phyloP scores from a whole-genome alignment of 2,888 invertebrate species.

The Adelognathus sp. region DNA sequence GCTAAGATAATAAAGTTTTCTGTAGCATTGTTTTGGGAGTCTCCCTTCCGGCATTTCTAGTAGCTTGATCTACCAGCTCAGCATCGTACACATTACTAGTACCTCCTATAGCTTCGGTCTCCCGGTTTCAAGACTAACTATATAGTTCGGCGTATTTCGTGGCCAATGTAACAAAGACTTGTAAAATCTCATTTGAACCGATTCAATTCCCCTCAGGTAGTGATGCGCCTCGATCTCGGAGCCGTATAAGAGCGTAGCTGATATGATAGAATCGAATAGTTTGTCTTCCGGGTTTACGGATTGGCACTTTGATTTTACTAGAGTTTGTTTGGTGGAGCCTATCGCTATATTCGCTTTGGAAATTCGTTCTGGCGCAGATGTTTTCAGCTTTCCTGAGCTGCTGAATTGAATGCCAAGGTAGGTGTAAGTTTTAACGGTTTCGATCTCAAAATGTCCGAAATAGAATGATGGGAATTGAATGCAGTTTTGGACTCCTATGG shows the following conservation, averaged over 20 bases:
- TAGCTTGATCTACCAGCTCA: not conserved
- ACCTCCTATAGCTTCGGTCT: not conserved
- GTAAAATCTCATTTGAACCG: conserved; percentile 5
- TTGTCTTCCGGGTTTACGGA: not conserved
- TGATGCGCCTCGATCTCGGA: conserved; percentile 4
- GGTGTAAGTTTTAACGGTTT: not conserved
- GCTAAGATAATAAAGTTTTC: not conserved
- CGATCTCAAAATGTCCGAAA: not conserved
- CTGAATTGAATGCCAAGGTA: not conserved
- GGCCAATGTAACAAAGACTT: conserved; percentile 3
- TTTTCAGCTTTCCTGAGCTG: not conserved
- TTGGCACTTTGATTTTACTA: not conserved
- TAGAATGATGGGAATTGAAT: not conserved
- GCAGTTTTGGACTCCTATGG: not conserved
- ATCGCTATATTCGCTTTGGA: conserved; percentile 10
- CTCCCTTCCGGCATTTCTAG: not conserved
- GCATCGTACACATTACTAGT: not conserved
- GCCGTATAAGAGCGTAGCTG: not conserved
- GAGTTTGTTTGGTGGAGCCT: not conserved
- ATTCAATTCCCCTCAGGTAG: not conserved
- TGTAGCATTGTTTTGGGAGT: not conserved
- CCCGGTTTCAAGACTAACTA: not conserved
- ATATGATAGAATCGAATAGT: not conserved
- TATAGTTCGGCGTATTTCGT: not conserved
- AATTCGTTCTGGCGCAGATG: not conserved